A percentile compares a stretch with the other conserved stretches of the same genome.
phyloP scores from a whole-genome alignment of 1,140 invertebrate genomes.

The Schlechtendalia chinensis region DNA sequence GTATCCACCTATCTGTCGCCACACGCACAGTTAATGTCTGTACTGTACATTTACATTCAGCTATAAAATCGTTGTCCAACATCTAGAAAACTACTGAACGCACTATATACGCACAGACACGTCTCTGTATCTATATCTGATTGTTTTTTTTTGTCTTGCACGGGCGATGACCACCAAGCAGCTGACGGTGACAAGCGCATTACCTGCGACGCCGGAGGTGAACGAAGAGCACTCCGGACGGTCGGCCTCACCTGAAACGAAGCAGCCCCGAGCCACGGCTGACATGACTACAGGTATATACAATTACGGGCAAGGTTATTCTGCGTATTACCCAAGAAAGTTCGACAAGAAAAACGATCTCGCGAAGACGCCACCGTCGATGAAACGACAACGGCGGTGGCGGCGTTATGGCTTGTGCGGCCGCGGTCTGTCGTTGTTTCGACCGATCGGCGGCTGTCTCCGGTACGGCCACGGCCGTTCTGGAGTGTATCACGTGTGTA shows the following conservation, averaged over 20 bases:
- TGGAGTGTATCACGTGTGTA: constrained; percentile 29
- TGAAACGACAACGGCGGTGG: not conserved
- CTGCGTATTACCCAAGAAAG: constrained; percentile 35
- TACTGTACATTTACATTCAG: too few species aligned
- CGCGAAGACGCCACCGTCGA: not conserved
- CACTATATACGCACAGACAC: too few species aligned
- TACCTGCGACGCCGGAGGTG: constrained; percentile 70
- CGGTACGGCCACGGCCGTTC: not conserved
- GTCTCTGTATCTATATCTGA: too few species aligned
- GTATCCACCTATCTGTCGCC: too few species aligned
- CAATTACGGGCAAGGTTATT: constrained; percentile 43
- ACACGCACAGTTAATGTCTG: too few species aligned
- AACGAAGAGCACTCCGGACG: constrained; percentile 63
- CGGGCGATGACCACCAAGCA: constrained; percentile 51
- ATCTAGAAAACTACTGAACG: too few species aligned
- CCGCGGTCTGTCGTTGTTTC: not conserved
- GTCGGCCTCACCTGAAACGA: constrained; percentile 41
- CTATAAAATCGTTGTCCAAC: too few species aligned
- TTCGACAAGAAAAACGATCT: not conserved
- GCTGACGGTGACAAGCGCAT: constrained; percentile 58
- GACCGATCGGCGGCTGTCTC: not conserved
- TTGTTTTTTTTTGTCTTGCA: too few species aligned
- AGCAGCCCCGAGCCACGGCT: constrained; percentile 17
- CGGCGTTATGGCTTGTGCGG: not conserved
- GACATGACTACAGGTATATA: constrained; percentile 42